Evolutionary conservation across 2,888 invertebrate species (phyloP).

Genomic region (Tetragonisca angustula): DNA sequence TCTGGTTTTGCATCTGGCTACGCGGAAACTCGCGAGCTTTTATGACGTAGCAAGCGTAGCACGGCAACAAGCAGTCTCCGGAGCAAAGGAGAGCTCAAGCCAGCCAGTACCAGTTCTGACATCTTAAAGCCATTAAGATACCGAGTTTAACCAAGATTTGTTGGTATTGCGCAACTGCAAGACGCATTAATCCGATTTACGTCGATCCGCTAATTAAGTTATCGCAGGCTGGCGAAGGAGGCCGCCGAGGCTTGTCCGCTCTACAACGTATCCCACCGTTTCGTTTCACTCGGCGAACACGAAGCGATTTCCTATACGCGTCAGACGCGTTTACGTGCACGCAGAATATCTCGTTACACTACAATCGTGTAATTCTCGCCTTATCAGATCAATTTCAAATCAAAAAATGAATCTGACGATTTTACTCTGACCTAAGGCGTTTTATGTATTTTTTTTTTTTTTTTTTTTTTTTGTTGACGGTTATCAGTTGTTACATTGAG

Average conservation of each 20-base stretch:
- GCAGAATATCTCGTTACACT: no score
- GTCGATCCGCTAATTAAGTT: slow-evolving; percentile 66
- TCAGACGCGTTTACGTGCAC: no score
- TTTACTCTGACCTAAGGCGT: no score
- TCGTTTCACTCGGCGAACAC: not conserved
- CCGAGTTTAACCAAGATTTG: slow-evolving; percentile 67
- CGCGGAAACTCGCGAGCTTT: slow-evolving; percentile 28
- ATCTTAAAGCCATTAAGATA: slow-evolving; percentile 71
- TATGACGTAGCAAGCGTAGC: slow-evolving; percentile 57
- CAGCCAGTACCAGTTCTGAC: slow-evolving; percentile 50
- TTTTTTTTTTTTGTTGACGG: no score
- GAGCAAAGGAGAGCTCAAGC: slow-evolving; percentile 58
- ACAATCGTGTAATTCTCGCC: no score
- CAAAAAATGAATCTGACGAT: no score
- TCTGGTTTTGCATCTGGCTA: slow-evolving; percentile 1
- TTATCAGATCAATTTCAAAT: no score
- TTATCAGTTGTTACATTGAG: no score
- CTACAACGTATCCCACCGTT: not conserved
- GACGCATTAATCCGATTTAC: slow-evolving; percentile 66
- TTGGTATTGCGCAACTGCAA: slow-evolving; percentile 52
- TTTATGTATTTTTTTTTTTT: no score
- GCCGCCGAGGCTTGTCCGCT: no score
- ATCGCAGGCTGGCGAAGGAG: slow-evolving; percentile 50
- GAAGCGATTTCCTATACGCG: no score
- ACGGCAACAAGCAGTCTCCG: slow-evolving; percentile 37